phyloP scores from a whole-genome alignment of 2,888 invertebrate species.

The Phyto melanocephala region DNA sequence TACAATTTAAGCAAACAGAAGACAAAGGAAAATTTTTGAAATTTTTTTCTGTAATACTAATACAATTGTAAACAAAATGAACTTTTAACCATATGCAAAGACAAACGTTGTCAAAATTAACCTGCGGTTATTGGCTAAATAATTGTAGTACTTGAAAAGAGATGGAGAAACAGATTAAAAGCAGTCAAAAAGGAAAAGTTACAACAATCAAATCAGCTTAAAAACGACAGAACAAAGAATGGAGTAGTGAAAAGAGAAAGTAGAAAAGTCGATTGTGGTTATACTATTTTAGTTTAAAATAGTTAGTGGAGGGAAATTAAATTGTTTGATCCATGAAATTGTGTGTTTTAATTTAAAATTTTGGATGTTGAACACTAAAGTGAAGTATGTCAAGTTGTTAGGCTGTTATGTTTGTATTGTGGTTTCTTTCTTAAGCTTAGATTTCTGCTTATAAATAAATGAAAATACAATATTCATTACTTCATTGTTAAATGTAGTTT shows the following conservation, averaged over 20 bases:
- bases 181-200: background rate
- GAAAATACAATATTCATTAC: too few species aligned
- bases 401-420: too few species aligned
- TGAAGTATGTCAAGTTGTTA: too few species aligned
- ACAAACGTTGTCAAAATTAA: conserved; percentile 34
- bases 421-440: too few species aligned
- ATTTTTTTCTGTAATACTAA: too few species aligned
- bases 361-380: too few species aligned
- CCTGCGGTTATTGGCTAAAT: conserved; percentile 45
- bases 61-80: background rate
- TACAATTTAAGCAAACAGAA: background rate
- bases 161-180: background rate
- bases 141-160: background rate
- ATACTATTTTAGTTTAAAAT: background rate
- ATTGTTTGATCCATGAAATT: too few species aligned
- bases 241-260: background rate
- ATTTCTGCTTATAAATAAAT: too few species aligned
- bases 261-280: conserved; percentile 5
- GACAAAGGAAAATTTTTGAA: background rate
- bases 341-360: too few species aligned
- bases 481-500: too few species aligned
- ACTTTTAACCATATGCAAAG: background rate
- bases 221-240: background rate
- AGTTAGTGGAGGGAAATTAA: too few species aligned
- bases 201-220: background rate